These are phyloP conservation scores for Galaxea fascicularis DNA, from an alignment of 92 coral and sea anemone genomes.

Conservation along the genomic window DNA sequence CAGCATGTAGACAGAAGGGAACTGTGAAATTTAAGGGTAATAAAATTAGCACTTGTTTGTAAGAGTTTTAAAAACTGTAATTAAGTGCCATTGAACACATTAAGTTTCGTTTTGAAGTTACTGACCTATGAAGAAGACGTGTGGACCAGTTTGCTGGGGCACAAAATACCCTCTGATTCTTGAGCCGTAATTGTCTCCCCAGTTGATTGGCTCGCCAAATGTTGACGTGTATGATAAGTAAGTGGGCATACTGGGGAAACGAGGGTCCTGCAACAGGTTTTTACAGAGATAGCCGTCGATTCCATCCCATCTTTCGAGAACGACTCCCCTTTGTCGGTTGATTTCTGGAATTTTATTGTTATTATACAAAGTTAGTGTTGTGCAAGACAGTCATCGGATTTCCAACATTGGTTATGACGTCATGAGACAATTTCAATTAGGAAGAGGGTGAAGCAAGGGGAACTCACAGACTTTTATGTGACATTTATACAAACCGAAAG, in stretches of 20 bases:
- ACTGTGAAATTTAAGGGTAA: no score
- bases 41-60: no score
- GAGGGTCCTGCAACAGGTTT: conserved; percentile 70
- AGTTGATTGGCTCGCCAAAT: conserved; percentile 80
- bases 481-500: neutral
- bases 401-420: no score
- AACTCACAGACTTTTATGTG: no score
- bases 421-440: no score
- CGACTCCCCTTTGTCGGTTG: conserved; percentile 69
- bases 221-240: conserved; percentile 46
- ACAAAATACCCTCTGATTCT: conserved; percentile 84
- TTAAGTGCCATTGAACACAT: no score
- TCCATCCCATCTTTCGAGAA: conserved; percentile 90
- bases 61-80: no score
- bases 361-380: neutral
- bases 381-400: neutral
- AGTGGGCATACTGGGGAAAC: conserved; percentile 84
- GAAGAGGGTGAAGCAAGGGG: no score
- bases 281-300: conserved; percentile 82
- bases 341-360: conserved; percentile 11
- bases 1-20: no score
- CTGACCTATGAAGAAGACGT: conserved; percentile 80
- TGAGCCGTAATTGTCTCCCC: conserved; percentile 94
- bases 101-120: neutral
- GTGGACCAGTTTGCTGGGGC: conserved; percentile 79